Conservation (phyloP, 92 coral and sea anemone species). For the Blastomussa wellsi region DNA sequence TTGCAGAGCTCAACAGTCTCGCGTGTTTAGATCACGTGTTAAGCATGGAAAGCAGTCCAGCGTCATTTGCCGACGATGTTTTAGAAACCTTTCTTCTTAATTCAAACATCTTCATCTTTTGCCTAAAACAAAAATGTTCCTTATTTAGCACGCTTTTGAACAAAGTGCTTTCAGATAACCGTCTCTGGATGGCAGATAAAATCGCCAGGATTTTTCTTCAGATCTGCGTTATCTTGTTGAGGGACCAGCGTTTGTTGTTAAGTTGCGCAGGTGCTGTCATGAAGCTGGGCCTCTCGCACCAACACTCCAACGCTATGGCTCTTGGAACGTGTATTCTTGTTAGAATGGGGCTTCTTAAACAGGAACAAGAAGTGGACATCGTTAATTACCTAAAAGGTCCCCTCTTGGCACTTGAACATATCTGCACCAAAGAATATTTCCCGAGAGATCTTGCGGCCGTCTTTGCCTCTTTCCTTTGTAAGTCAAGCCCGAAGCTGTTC, state of each 20-base stretch:
- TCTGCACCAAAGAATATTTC: slow-evolving; percentile 68
- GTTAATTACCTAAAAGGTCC: slow-evolving; percentile 61
- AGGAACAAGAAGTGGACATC: slow-evolving; percentile 39
- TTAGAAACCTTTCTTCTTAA: slow-evolving; percentile 18
- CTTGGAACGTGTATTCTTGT: slow-evolving; percentile 66
- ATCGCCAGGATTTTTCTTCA: slow-evolving; percentile 57
- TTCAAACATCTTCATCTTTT: background rate
- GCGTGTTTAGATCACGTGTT: slow-evolving; percentile 30
- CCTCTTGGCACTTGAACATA: slow-evolving; percentile 68
- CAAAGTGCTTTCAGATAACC: slow-evolving; percentile 2
- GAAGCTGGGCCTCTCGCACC: slow-evolving; percentile 33
- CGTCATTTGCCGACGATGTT: slow-evolving; percentile 11
- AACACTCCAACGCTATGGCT: slow-evolving; percentile 21
- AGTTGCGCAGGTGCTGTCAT: slow-evolving; percentile 52
- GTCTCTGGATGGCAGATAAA: slow-evolving; percentile 47
- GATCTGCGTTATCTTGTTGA: slow-evolving; percentile 32
- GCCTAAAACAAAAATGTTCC: background rate
- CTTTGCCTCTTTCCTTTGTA: slow-evolving; percentile 84
- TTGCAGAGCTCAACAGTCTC: background rate
- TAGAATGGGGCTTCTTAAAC: slow-evolving; percentile 83
- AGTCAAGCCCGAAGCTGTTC: slow-evolving; percentile 51
- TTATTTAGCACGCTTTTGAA: slow-evolving; percentile 9
- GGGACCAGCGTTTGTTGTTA: slow-evolving; percentile 27
- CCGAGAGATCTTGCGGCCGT: slow-evolving; percentile 80
- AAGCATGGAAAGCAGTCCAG: background rate